Base-by-base conservation (phyloP, 2,113 vertebrate genomes). In the Apeltes quadracus region DNA sequence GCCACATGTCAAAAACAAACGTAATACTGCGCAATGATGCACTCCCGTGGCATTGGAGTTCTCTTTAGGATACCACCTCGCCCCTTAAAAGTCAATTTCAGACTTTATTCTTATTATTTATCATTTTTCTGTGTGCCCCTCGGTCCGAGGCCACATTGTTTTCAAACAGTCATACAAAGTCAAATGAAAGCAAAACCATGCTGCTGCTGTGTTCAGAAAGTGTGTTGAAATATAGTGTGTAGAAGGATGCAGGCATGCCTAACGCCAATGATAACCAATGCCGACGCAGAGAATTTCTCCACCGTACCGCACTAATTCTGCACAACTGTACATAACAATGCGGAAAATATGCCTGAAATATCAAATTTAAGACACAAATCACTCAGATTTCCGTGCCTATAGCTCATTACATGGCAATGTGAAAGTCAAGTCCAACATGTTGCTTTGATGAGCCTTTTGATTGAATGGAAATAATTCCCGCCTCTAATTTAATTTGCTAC, bases 321-420 rank as follows among this genome's bases (percentile, higher is more conserved):
- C 69, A 57, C 58, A 77, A 18, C 72, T 68, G 39, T 59, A 65
- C 43, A 56, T 41, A 55, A 79, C 29, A 65, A 67, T 29, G 67
- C 57, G 55, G 73, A 61, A 70, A 80, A 78, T 75, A 68, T 64
- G 62, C 72, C 22, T 77, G 59, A 77, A 65, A 75, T 48, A 72
- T 78, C 72, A 71, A n/a, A 87, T 79, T 76, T 48, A 27, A 71
- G 58, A 68, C 66, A 72, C 69, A 79, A 63, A 79, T 81, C 69
- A n/a, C n/a, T n/a, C n/a, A 61, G 65, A 87, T 77, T 84, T 36
- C 20, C 46, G 53, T 73, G n/a, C 8, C 83, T 57, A 61, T 61
- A 69, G 56, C 65, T 73, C 44, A 81, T 73, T 59, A 76, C 53
- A 67, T 69, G 69, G 80, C 46, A 16, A 57, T 5, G 38, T 62